Base-by-base conservation (phyloP, 2,797 vertebrate species). In the Tinamus major region DNA sequence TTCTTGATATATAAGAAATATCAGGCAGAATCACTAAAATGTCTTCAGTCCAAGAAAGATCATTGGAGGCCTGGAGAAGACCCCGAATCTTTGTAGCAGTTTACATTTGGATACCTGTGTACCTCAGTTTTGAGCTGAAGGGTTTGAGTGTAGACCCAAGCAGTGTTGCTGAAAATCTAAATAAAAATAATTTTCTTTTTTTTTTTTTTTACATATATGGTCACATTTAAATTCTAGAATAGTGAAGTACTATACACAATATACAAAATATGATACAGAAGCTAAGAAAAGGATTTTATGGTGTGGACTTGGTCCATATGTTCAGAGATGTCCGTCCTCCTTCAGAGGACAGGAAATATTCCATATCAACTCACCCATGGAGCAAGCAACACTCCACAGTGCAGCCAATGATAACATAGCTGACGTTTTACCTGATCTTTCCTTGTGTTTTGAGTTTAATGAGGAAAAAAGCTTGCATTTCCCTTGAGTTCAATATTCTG, bases 291-390 rank as follows among this genome's bases (percentile, higher is more conserved):
- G 13, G 33, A 2, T 64, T 62, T 21, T 46, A 17, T 0, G 2
- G 9, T 8, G 1, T 24, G 65, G 17, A 44, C 4, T 24, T 42
- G 4, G 4, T 12, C 42, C 14, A 2, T 46, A 75, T 15, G 1
- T 51, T 76, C 23, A 1, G 5, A 85, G 16, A 59, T 56, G 13
- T 24, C 82, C 37, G 6, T 2, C 0, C 1, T 27, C 20, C 62
- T 29, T 5, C 65, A 59, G 27, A 75, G 10, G 21, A 75, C 15
- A 19, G 41, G 11, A 53, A 29, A 27, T 42, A 64, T 31, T 64
- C 39, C 12, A 20, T 19, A 42, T 39, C 27, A 42, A 64, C 8
- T 13, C 12, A 64, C 27, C 17, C 29, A 29, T 42, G 39, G 27
- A 64, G 15, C 27, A 64, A 42, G 27, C 39, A 42, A 29, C 29